phyloP scores from a whole-genome alignment of 2,113 vertebrate species.

The Rhea pennata region DNA sequence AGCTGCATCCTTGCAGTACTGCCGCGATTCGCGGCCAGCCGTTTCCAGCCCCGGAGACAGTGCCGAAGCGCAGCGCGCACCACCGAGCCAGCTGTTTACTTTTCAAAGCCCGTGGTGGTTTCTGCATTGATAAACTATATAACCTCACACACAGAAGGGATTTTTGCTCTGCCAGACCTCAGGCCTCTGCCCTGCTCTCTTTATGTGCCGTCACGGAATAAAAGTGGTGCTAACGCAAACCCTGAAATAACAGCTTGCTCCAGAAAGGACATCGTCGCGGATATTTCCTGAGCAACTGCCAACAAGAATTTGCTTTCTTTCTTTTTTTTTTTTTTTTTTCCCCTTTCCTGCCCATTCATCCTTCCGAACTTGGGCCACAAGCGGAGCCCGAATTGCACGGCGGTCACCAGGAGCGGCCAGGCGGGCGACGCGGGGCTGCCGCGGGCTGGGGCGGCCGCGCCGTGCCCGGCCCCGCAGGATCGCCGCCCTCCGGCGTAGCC shows the following conservation, averaged over 20 bases:
- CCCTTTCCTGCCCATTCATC: not conserved
- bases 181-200: slow-evolving; percentile 41
- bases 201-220: slow-evolving; percentile 56
- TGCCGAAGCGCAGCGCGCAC: not conserved
- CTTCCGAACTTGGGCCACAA: slow-evolving; percentile 53
- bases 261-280: slow-evolving; percentile 56
- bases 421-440: too few species aligned
- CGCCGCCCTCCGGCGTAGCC: too few species aligned
- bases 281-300: slow-evolving; percentile 62
- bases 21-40: not conserved
- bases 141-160: slow-evolving; percentile 64
- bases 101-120: slow-evolving; percentile 63
- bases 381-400: slow-evolving; percentile 17
- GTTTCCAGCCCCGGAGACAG: slow-evolving; percentile 32
- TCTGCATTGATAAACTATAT: slow-evolving; percentile 69
- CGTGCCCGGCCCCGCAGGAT: too few species aligned
- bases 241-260: slow-evolving; percentile 41
- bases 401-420: not conserved
- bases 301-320: not conserved
- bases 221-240: slow-evolving; percentile 55
- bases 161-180: slow-evolving; percentile 63
- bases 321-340: not conserved
- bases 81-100: slow-evolving; percentile 56
- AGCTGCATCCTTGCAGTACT: not conserved
- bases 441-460: too few species aligned